Conservation (phyloP, 2,888 invertebrate species). For the Lasioglossum figueresi region DNA sequence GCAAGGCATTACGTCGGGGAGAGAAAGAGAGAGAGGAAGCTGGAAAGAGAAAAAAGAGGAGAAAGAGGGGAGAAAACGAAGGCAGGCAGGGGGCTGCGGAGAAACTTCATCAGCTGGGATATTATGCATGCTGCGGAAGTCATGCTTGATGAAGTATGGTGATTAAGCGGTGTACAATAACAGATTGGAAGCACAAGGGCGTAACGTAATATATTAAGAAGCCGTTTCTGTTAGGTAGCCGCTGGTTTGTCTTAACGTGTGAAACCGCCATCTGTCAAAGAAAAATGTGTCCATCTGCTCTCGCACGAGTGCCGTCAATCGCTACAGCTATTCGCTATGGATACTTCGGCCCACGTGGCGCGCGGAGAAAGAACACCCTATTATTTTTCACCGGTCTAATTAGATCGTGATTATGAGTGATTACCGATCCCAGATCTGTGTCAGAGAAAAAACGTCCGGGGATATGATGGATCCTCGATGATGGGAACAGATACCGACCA, state of each 20-base stretch:
- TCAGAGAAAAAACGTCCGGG: background rate
- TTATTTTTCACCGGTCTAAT: conserved; percentile 38
- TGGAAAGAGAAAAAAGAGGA: background rate
- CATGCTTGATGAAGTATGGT: conserved; percentile 69
- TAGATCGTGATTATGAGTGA: conserved; percentile 36
- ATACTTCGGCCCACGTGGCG: conserved; percentile 19
- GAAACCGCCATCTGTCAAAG: conserved; percentile 68
- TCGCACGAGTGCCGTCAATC: conserved; percentile 18
- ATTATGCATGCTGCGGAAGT: conserved; percentile 62
- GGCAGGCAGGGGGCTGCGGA: conserved; percentile 25
- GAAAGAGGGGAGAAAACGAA: background rate
- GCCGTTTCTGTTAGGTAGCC: conserved; percentile 60
- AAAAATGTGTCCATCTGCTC: conserved; percentile 64
- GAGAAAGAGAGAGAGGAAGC: background rate
- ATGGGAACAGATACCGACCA: background rate
- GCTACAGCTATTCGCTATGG: conserved; percentile 5
- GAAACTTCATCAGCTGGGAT: conserved; percentile 63
- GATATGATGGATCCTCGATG: conserved; percentile 6
- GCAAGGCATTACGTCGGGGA: background rate
- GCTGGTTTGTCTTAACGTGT: conserved; percentile 65
- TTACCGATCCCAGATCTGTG: conserved; percentile 22
- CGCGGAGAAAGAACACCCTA: conserved; percentile 8
- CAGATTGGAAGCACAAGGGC: conserved; percentile 67
- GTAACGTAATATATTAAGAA: conserved; percentile 68
- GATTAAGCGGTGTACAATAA: conserved; percentile 69